These are phyloP conservation scores for Cylloceria caligata DNA, from an alignment of 2,888 invertebrate species.

Conservation along the genomic window DNA sequence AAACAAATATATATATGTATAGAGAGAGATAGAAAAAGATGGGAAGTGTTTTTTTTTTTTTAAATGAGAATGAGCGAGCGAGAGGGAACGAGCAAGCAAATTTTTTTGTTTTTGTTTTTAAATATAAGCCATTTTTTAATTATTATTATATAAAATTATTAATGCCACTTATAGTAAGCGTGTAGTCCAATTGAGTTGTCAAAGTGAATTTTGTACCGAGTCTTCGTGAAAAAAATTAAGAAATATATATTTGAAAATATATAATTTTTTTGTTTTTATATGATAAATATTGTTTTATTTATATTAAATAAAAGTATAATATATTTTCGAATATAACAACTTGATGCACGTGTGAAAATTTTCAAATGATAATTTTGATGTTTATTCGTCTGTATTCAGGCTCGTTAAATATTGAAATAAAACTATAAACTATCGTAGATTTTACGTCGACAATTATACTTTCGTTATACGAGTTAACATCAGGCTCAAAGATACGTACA, in stretches of 20 bases:
- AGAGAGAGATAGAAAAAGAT: constrained; percentile 53
- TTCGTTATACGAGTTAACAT: constrained; percentile 3
- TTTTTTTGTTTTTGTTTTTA: constrained; percentile 29
- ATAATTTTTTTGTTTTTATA: not conserved
- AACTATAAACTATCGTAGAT: not conserved
- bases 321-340: constrained; percentile 4
- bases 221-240: not conserved
- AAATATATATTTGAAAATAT: not conserved
- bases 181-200: not conserved
- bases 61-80: constrained; percentile 64
- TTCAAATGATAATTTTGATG: not conserved
- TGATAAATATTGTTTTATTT: not conserved
- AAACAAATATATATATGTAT: too few relatives aligned
- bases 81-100: constrained; percentile 62
- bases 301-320: too few relatives aligned
- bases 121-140: constrained; percentile 4
- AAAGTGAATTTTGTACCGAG: constrained; percentile 7
- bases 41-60: not conserved
- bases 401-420: not conserved
- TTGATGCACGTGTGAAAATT: not conserved
- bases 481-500: constrained; percentile 19
- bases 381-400: not conserved
- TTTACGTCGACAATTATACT: not conserved
- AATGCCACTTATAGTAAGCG: constrained; percentile 10
- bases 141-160: constrained; percentile 18